Evolutionary conservation across 1,140 invertebrate genomes (phyloP).

Genomic region (Camponotus vicinus): DNA sequence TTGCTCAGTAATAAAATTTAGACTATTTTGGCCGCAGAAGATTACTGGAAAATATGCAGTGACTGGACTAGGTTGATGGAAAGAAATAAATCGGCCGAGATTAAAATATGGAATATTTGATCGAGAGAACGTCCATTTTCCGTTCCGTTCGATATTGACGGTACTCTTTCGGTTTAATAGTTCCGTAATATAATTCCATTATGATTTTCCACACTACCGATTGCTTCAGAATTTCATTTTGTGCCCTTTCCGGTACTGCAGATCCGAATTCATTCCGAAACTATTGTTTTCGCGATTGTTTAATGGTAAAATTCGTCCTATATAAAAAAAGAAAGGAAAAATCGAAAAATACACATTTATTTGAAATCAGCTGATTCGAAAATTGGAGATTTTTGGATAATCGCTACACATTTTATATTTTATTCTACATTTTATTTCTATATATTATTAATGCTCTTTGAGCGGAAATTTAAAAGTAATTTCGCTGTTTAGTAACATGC

Average conservation of each 20-base stretch:
- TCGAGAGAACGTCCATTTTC: conserved; percentile 38
- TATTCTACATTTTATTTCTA: no score
- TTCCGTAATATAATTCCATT: conserved; percentile 67
- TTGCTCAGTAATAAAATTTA: conserved; percentile 25
- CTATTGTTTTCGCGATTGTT: conserved; percentile 20
- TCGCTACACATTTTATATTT: conserved; percentile 24
- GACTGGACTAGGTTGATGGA: background rate
- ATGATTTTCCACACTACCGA: conserved; percentile 58
- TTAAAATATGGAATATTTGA: conserved; percentile 57
- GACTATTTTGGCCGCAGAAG: background rate
- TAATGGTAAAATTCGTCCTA: conserved; percentile 15
- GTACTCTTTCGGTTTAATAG: conserved; percentile 58
- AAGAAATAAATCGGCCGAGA: conserved; percentile 48
- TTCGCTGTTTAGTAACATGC: background rate
- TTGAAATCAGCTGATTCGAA: background rate
- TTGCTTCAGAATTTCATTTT: conserved; percentile 64
- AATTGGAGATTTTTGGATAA: background rate
- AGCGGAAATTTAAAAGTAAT: no score
- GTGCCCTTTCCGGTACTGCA: conserved; percentile 16
- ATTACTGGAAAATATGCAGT: background rate
- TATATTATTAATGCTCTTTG: no score
- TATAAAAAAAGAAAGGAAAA: conserved; percentile 5
- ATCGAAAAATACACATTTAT: conserved; percentile 31
- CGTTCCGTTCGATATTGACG: conserved; percentile 40
- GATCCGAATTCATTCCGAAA: conserved; percentile 34